Percentiles rank a stretch among this genome's conserved stretches.
Evolutionary conservation across 2,888 invertebrate genomes (phyloP).

Genomic region (Adelphocoris suturalis): DNA sequence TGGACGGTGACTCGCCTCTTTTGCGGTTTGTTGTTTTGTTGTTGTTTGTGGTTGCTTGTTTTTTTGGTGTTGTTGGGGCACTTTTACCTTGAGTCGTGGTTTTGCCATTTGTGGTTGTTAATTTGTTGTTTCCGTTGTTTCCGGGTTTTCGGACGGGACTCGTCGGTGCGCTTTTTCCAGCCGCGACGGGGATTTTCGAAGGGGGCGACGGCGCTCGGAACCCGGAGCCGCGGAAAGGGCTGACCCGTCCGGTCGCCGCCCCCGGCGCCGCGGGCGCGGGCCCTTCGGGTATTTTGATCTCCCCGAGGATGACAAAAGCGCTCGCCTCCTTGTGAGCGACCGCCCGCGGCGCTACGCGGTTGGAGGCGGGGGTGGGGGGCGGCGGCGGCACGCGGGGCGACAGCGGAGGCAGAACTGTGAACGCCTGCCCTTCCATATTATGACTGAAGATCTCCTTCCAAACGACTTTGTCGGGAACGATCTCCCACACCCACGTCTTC

Average conservation of each 20-base stretch:
- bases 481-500: constrained; percentile 53
- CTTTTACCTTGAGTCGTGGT: constrained; percentile 71
- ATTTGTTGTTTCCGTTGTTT: constrained; percentile 35
- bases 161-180: constrained; percentile 80
- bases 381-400: constrained; percentile 75
- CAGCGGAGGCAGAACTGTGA: constrained; percentile 75
- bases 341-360: constrained; percentile 75
- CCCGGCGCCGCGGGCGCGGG: constrained; percentile 75
- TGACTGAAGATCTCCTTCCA: constrained; percentile 56
- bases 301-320: constrained; percentile 85
- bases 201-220: constrained; percentile 71
- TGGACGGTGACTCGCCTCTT: constrained; percentile 59
- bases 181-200: constrained; percentile 73
- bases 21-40: not conserved
- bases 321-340: constrained; percentile 77
- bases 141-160: constrained; percentile 77
- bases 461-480: constrained; percentile 29
- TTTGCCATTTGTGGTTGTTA: constrained; percentile 76
- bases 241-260: constrained; percentile 79
- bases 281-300: constrained; percentile 78
- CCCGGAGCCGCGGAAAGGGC: constrained; percentile 82
- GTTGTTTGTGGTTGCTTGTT: not conserved
- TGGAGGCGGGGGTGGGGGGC: constrained; percentile 75
- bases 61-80: constrained; percentile 66
- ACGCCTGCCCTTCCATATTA: constrained; percentile 73